Evolutionary conservation across 1,140 invertebrate species (phyloP), one percentile per base, ranked within the genome.

Genomic region (Ceratina calcarata): DNA sequence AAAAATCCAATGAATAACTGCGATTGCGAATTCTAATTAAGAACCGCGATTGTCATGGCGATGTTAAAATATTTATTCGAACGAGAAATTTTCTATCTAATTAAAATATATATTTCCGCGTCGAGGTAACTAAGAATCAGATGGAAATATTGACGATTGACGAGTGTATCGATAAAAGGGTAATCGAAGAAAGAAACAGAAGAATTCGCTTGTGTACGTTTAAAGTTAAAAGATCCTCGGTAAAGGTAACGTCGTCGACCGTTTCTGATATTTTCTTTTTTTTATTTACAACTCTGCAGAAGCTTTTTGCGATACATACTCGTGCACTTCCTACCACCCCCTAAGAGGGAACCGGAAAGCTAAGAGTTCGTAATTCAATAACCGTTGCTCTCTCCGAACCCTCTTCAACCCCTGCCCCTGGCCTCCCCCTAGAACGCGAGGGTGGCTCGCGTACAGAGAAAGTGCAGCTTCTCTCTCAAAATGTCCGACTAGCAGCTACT

Each of bases 301-400:
- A 90, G 87, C 89, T 89, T 91, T 91, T 89, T 87, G 86, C 90
- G 89, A 91, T 45, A 90, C 89, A 90, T 91, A 89, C 89, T 90
- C 85, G 87, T 84, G 84, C 84, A 87, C 2, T 45, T 45, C n/a
- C n/a, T n/a, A n/a, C n/a, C 85, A 88, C 90, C 90, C 90, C 89
- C 91, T 86, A 90, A 91, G 89, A 88, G 87, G 89, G 90, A 92
- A 91, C 90, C 90, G 88, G 89, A 92, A 91, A 92, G 91, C 91
- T 92, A 92, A 92, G 91, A 92, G 91, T 92, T 92, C 86, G 90
- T 92, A 92, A 92, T 92, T 91, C 89, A 92, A 92, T 92, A 91
- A 92, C 88, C 84, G 87, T 45, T 89, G 87, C 87, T 90, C 90
- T 90, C 88, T 45, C 37, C 37, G 37, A 45, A 45, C 37, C 37